Percentiles rank a stretch among this genome's conserved stretches.
Conservation (phyloP, 2,888 invertebrate genomes). For the Xanthia icteritia region DNA sequence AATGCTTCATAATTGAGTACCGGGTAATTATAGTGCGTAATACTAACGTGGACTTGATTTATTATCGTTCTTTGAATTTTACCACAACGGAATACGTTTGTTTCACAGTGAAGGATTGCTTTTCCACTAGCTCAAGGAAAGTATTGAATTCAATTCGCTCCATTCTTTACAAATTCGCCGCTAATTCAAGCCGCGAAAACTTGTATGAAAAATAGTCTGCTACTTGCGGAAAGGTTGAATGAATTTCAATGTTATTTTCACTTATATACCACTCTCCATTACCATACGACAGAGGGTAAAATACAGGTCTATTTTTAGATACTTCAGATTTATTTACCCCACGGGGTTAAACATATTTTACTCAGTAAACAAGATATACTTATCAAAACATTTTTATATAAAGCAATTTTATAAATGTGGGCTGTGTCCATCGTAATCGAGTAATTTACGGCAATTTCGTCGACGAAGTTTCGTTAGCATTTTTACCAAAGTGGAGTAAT, state of each 20-base stretch:
- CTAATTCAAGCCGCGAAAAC: conserved; percentile 50
- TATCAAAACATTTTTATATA: conserved; percentile 21
- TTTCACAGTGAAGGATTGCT: conserved; percentile 53
- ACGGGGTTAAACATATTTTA: conserved; percentile 13
- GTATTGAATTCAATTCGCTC: conserved; percentile 42
- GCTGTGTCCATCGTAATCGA: conserved; percentile 42
- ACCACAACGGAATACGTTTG: conserved; percentile 40
- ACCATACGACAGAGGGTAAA: conserved; percentile 41
- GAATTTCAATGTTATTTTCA: conserved; percentile 59
- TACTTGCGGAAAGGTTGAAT: conserved; percentile 50
- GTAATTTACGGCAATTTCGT: conserved; percentile 46
- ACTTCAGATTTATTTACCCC: conserved; percentile 47
- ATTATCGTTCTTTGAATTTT: conserved; percentile 59
- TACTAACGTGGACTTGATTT: conserved; percentile 61
- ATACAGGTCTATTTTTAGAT: conserved; percentile 36
- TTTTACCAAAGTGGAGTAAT: conserved; percentile 53
- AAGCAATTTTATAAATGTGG: conserved; percentile 15
- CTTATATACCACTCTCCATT: conserved; percentile 37
- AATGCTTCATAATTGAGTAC: conserved; percentile 59
- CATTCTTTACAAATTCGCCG: conserved; percentile 40
- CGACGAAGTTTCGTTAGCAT: conserved; percentile 38
- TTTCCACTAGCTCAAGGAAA: conserved; percentile 28
- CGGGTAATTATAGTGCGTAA: conserved; percentile 55
- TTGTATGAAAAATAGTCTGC: conserved; percentile 54
- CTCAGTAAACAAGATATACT: conserved; percentile 32